Base-by-base conservation (phyloP, 2,888 invertebrate genomes). In the Caenorhabditis sulstoni region DNA sequence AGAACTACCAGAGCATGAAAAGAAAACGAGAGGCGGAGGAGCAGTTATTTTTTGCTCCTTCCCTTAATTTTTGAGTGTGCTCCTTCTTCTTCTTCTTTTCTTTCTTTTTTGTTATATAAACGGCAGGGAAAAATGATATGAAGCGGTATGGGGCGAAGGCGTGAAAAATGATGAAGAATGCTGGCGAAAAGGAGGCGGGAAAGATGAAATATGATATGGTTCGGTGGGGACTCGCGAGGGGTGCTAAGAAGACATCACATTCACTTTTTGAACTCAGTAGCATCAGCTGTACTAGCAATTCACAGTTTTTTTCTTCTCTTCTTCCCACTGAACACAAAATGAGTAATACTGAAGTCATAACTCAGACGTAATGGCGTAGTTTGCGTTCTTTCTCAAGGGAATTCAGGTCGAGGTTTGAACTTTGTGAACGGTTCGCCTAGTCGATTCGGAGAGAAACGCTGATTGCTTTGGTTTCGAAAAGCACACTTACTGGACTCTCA, bases 141-240 rank as follows among this genome's bases (percentile, higher is more conserved):
- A 61, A 59, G 62, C 61, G 23, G 62, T 44, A 55, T 29, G 55
- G 61, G 41, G 61, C 37, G 59, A 71, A 73, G 62, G 71, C 71
- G 62, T 64, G 61, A 73, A 71, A 57, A 39, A 52, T 22, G 57
- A 45, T 8, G 37, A 29, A 49, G 39, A 47, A 57, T 39, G 35
- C n/a, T 53, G 53, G 39, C n/a, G n/a, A n/a, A n/a, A n/a, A n/a
- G n/a, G 41, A 18, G 57, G 58, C 45, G 44, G n/a, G 45, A 44
- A 45, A 45, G 58, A 62, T 20, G 73, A 58, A 73, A 73, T 58
- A 49, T 49, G 73, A 73, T 73, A 73, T 65, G 39, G 64, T 64
- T 71, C 45, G 14, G 20, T 12, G 37, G 18, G 29, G 12, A 39
- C 55, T 14, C 41, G 12, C 3, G 14, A 41, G 7, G 11, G 41